These are phyloP conservation scores for Tetramorium alpestre DNA, from an alignment of 1,140 invertebrate genomes.

Conservation along the genomic window DNA sequence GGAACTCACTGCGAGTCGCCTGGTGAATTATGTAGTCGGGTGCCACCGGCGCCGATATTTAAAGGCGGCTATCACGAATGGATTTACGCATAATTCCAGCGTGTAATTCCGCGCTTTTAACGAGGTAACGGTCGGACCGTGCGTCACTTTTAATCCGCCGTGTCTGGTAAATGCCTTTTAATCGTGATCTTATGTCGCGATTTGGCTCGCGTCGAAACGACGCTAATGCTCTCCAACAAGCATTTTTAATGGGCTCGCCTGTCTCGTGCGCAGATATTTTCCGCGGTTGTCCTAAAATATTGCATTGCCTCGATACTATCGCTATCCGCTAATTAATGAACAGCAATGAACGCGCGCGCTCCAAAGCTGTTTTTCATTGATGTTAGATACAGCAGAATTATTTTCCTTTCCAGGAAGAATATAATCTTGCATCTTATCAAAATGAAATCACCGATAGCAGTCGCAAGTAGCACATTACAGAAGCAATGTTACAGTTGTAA, in stretches of 20 bases:
- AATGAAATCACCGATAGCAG: slow-evolving; percentile 1
- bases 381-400: background rate
- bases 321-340: slow-evolving; percentile 49
- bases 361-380: background rate
- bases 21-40: slow-evolving; percentile 26
- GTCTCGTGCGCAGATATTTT: slow-evolving; percentile 49
- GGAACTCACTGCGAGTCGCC: background rate
- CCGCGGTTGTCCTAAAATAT: slow-evolving; percentile 48
- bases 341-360: background rate
- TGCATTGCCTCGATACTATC: slow-evolving; percentile 48
- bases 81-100: slow-evolving; percentile 42
- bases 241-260: slow-evolving; percentile 38
- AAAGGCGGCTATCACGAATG: slow-evolving; percentile 12
- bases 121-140: background rate
- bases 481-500: background rate
- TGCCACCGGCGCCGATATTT: slow-evolving; percentile 39
- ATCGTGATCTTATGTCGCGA: slow-evolving; percentile 51
- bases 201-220: slow-evolving; percentile 15
- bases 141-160: slow-evolving; percentile 48
- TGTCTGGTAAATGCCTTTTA: slow-evolving; percentile 33
- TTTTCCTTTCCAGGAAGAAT: background rate
- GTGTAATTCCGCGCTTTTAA: slow-evolving; percentile 41
- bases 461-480: background rate
- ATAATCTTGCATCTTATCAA: slow-evolving; percentile 6
- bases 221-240: slow-evolving; percentile 24